phyloP scores from a whole-genome alignment of 2,113 vertebrate species.

The Tenrec ecaudatus region DNA sequence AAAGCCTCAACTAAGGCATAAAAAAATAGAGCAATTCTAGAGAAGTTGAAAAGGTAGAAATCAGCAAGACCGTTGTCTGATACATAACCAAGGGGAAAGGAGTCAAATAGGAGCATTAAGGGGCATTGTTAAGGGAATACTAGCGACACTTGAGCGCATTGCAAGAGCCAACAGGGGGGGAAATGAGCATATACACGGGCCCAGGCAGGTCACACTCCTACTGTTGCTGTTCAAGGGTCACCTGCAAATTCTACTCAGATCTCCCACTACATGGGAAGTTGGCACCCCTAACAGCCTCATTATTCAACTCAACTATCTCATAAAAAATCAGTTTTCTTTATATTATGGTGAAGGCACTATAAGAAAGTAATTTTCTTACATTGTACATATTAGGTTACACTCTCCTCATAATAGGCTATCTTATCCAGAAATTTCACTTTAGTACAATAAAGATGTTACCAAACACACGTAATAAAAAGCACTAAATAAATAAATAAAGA shows the following conservation, averaged over 20 bases:
- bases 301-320: too few relatives aligned
- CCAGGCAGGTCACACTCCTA: too few relatives aligned
- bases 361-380: not conserved
- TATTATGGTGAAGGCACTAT: not conserved
- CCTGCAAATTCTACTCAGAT: too few relatives aligned
- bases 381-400: not conserved
- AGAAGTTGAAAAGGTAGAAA: constrained; percentile 6
- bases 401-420: not conserved
- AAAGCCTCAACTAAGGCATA: not conserved
- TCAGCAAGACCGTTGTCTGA: not conserved
- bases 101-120: not conserved
- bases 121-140: too few relatives aligned
- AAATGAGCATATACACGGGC: too few relatives aligned
- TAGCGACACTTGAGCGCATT: too few relatives aligned
- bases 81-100: not conserved
- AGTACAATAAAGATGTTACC: not conserved
- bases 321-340: not conserved
- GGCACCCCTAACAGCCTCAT: too few relatives aligned
- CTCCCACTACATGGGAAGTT: too few relatives aligned
- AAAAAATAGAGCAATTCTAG: not conserved
- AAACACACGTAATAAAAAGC: not conserved
- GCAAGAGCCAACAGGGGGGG: too few relatives aligned
- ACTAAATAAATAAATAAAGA: constrained; percentile 9
- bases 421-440: not conserved
- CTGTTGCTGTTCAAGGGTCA: too few relatives aligned